These are phyloP conservation scores for Cephus pulcher DNA, from an alignment of 2,888 invertebrate genomes.

Conservation along the genomic window DNA sequence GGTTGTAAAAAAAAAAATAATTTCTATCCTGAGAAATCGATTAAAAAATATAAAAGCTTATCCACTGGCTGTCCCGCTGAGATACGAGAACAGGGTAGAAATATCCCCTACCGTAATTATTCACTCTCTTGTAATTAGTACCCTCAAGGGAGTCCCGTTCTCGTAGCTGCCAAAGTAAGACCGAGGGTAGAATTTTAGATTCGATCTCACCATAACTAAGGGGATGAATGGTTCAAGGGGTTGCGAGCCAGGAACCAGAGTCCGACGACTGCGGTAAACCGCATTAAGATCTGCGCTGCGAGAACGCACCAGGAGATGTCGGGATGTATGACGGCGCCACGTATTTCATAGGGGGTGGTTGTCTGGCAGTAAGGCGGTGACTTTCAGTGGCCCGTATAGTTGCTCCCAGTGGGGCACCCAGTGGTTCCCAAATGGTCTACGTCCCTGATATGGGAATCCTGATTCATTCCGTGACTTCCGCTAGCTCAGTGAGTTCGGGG, in stretches of 20 bases:
- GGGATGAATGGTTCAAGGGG: background rate
- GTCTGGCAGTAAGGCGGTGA: background rate
- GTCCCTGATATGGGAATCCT: background rate
- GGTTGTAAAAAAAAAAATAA: too few species aligned
- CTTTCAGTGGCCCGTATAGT: background rate
- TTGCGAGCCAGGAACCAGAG: background rate
- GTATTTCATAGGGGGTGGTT: background rate
- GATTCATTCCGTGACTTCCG: background rate
- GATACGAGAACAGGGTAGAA: too few species aligned
- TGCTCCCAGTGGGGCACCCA: background rate
- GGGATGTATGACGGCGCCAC: background rate
- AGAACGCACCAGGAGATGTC: background rate
- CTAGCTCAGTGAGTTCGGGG: background rate
- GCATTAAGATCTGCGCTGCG: background rate
- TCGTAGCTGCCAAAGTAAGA: background rate
- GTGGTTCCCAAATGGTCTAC: background rate
- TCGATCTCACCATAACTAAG: background rate
- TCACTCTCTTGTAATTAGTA: conserved; percentile 43
- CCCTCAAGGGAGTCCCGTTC: conserved; percentile 39
- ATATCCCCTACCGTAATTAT: conserved; percentile 12
- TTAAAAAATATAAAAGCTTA: too few species aligned
- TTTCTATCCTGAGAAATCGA: too few species aligned
- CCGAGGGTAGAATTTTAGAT: too few species aligned
- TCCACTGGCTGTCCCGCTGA: too few species aligned
- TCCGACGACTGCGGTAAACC: background rate